A percentile compares a stretch with the other conserved stretches of the same genome.
These are phyloP conservation scores for Nineta flava DNA, from an alignment of 2,888 invertebrate species.

Conservation along the genomic window DNA sequence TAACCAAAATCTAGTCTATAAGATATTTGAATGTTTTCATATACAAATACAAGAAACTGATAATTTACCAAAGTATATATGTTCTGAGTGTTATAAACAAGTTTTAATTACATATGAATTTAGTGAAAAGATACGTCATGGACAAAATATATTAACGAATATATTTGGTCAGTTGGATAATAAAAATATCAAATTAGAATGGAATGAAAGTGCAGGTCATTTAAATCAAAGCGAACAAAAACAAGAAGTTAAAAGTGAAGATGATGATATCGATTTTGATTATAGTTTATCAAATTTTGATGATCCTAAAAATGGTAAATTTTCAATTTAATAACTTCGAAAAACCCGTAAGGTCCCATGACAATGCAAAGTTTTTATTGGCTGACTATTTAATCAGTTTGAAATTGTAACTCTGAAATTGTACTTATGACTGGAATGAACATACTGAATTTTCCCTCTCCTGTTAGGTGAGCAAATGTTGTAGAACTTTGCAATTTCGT, in stretches of 20 bases:
- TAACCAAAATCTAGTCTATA: constrained; percentile 18
- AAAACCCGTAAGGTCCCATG: too few species aligned
- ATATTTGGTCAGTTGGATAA: background rate
- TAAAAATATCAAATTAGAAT: constrained; percentile 2
- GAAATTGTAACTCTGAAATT: too few species aligned
- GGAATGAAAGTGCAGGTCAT: background rate
- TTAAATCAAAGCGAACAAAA: background rate
- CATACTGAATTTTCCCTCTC: too few species aligned
- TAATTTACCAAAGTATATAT: constrained; percentile 22
- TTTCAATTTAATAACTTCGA: too few species aligned
- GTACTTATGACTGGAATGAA: too few species aligned
- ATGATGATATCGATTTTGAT: background rate
- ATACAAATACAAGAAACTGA: constrained; percentile 22
- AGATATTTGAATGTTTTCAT: constrained; percentile 24
- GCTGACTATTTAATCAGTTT: too few species aligned
- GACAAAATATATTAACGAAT: constrained; percentile 20
- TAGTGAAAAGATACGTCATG: constrained; percentile 23
- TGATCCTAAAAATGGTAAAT: background rate
- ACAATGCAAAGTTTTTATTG: too few species aligned
- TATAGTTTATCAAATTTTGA: background rate
- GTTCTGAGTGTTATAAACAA: constrained; percentile 23
- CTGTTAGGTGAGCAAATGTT: too few species aligned
- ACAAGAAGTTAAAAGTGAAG: background rate
- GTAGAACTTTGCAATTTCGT: too few species aligned
- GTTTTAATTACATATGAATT: constrained; percentile 25